A percentile compares a stretch with the other conserved stretches of the same genome.
Evolutionary conservation across 92 coral and sea anemone genomes (phyloP).

Genomic region (Pocillopora meandrina): DNA sequence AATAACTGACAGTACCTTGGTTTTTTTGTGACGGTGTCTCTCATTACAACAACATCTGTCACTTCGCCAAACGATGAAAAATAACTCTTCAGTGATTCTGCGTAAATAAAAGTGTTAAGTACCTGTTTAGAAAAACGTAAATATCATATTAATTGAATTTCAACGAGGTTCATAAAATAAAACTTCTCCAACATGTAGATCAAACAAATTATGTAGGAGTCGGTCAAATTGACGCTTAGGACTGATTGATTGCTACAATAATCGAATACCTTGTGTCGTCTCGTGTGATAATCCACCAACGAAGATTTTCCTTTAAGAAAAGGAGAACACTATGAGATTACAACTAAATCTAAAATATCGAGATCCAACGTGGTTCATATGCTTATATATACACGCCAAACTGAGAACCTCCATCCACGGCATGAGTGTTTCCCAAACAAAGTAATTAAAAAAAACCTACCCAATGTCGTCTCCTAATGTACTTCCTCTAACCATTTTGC

Average conservation of each 20-base stretch:
- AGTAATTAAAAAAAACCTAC: conserved; percentile 48
- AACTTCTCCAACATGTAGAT: background rate
- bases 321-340: conserved; percentile 7
- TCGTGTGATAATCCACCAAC: conserved; percentile 88
- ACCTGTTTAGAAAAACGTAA: background rate
- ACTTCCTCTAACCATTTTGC: conserved; percentile 54
- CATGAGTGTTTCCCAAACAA: background rate
- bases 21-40: conserved; percentile 59
- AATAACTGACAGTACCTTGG: conserved; percentile 41
- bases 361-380: background rate
- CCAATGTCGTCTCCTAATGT: conserved; percentile 90
- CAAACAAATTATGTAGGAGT: too few species aligned
- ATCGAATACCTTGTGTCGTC: conserved; percentile 74
- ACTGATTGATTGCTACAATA: too few species aligned
- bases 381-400: too few species aligned
- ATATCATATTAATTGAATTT: background rate
- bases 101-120: background rate
- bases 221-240: too few species aligned
- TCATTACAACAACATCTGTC: conserved; percentile 80
- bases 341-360: background rate
- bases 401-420: background rate
- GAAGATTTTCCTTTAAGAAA: conserved; percentile 80
- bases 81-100: conserved; percentile 65
- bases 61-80: conserved; percentile 79
- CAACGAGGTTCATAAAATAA: background rate